A percentile compares a stretch with the other conserved stretches of the same genome.
These are phyloP conservation scores for Nautilus pompilius DNA, from an alignment of 1,140 invertebrate genomes.

Conservation along the genomic window DNA sequence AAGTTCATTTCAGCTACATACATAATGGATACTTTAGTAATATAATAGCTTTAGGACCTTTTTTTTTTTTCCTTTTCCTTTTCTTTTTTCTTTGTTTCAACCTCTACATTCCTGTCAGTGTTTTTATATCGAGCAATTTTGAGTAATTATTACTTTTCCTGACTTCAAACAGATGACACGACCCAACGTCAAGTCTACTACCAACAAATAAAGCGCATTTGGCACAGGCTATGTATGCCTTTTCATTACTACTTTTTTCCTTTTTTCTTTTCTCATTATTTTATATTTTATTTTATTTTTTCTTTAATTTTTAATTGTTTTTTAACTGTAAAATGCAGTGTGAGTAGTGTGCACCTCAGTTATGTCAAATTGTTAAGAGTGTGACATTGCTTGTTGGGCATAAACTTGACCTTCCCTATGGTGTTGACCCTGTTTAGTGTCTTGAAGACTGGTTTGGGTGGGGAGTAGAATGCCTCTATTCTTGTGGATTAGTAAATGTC, in stretches of 20 bases:
- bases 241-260: conserved; percentile 6
- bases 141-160: conserved; percentile 6
- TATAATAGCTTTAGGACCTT: too few species aligned
- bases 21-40: too few species aligned
- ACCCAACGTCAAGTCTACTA: conserved; percentile 4
- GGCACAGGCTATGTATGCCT: conserved; percentile 7
- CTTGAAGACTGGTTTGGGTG: too few species aligned
- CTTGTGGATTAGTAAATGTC: too few species aligned
- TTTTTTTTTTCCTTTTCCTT: conserved; percentile 13
- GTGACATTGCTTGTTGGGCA: conserved; percentile 1
- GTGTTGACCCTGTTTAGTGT: too few species aligned
- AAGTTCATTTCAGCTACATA: too few species aligned
- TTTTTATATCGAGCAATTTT: conserved; percentile 4
- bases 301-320: not conserved
- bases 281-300: conserved; percentile 3
- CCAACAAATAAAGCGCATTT: conserved; percentile 7
- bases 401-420: too few species aligned
- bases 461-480: too few species aligned
- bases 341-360: conserved; percentile 5
- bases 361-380: conserved; percentile 2
- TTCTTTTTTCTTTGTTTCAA: conserved; percentile 11
- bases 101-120: conserved; percentile 14
- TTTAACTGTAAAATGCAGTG: conserved; percentile 3
- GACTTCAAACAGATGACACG: conserved; percentile 6
- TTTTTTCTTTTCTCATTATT: conserved; percentile 5